Evolutionary conservation across 2,888 invertebrate species (phyloP).

Genomic region (Anodontia alba): DNA sequence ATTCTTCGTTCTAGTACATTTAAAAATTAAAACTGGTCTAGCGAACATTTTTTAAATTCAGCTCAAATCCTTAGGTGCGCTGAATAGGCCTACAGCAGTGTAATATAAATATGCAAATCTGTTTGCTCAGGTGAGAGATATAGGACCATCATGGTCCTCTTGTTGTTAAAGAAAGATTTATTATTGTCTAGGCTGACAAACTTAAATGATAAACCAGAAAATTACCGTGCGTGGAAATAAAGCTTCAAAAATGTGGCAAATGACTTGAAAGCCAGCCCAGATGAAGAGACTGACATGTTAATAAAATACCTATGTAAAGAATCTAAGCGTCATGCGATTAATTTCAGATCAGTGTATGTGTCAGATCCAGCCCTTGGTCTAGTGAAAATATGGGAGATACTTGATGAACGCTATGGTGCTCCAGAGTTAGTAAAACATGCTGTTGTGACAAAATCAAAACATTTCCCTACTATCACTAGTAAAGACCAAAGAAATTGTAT

Average conservation of each 20-base stretch:
- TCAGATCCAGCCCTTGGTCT: constrained; percentile 25
- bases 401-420: constrained; percentile 39
- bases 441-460: constrained; percentile 4
- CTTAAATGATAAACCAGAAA: constrained; percentile 55
- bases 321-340: constrained; percentile 33
- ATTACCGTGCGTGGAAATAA: constrained; percentile 46
- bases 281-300: constrained; percentile 36
- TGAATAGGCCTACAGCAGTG: too few relatives aligned
- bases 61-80: too few relatives aligned
- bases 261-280: too few relatives aligned
- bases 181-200: constrained; percentile 36
- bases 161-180: constrained; percentile 43
- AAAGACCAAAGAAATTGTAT: neutral
- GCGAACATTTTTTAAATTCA: too few relatives aligned
- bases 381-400: constrained; percentile 22
- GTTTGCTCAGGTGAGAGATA: too few relatives aligned
- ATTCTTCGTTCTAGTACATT: too few relatives aligned
- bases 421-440: constrained; percentile 28
- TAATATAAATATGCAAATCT: too few relatives aligned
- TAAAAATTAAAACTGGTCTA: too few relatives aligned
- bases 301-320: constrained; percentile 42
- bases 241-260: too few relatives aligned
- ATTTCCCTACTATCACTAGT: constrained; percentile 16
- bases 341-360: constrained; percentile 27
- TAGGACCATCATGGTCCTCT: too few relatives aligned